Evolutionary conservation across 2,113 vertebrate species (phyloP).

Genomic region (Heterochromis multidens): DNA sequence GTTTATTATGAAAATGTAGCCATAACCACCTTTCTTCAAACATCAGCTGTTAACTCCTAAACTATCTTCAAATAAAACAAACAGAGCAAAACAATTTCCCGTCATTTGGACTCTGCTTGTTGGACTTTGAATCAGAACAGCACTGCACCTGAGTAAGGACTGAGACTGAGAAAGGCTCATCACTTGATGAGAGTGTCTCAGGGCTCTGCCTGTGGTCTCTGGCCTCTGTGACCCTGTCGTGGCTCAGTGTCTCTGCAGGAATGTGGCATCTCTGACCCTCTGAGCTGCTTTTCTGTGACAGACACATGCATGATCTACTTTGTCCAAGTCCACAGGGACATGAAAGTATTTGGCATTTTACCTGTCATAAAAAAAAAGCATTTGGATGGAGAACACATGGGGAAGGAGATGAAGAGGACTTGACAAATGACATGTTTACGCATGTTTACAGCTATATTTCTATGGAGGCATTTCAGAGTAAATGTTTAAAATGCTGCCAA

Average conservation of each 20-base stretch:
- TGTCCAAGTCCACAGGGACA: background rate
- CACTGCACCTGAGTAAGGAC: background rate
- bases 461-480: background rate
- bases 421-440: background rate
- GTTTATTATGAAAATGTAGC: background rate
- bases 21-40: background rate
- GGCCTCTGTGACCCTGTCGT: constrained; percentile 28
- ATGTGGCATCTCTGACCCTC: constrained; percentile 48
- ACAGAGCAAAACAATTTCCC: background rate
- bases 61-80: background rate
- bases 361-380: background rate
- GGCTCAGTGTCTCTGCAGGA: constrained; percentile 44
- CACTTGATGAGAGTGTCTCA: background rate
- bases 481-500: background rate
- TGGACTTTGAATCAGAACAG: background rate
- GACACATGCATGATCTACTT: background rate
- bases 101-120: background rate
- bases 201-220: constrained; percentile 5
- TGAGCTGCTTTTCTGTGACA: background rate
- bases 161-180: background rate
- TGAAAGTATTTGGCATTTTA: background rate
- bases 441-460: background rate
- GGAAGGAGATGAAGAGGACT: background rate
- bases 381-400: background rate
- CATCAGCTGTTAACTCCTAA: background rate